phyloP scores from a whole-genome alignment of 2,888 invertebrate species.

The Chesias legatella region DNA sequence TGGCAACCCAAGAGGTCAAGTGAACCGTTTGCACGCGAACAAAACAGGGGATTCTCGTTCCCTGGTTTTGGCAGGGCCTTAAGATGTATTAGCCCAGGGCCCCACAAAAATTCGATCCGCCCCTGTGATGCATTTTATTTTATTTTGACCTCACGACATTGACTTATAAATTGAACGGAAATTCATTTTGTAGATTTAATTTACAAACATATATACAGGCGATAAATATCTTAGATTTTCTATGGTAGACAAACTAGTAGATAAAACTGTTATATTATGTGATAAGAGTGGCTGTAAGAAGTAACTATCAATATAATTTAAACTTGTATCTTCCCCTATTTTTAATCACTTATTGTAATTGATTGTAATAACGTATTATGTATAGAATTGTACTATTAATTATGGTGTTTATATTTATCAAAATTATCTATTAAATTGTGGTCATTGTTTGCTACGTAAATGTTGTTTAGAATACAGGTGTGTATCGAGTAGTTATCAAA shows the following conservation, averaged over 20 bases:
- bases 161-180: slow-evolving; percentile 43
- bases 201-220: slow-evolving; percentile 69
- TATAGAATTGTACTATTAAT: slow-evolving; percentile 34
- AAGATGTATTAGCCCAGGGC: no score
- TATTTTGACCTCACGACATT: slow-evolving; percentile 55
- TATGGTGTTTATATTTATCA: slow-evolving; percentile 35
- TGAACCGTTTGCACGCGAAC: no score
- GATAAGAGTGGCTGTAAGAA: slow-evolving; percentile 79
- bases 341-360: slow-evolving; percentile 33
- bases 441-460: slow-evolving; percentile 47
- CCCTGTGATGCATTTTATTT: slow-evolving; percentile 49
- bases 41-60: no score
- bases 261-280: slow-evolving; percentile 73
- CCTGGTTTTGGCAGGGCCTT: no score
- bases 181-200: slow-evolving; percentile 65
- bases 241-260: slow-evolving; percentile 72
- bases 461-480: slow-evolving; percentile 41
- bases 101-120: no score
- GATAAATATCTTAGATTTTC: slow-evolving; percentile 75
- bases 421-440: slow-evolving; percentile 31
- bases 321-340: slow-evolving; percentile 54
- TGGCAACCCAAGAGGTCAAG: no score
- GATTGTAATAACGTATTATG: slow-evolving; percentile 20
- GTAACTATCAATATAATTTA: slow-evolving; percentile 50
- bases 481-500: slow-evolving; percentile 58